A percentile compares a stretch with the other conserved stretches of the same genome.
These are phyloP conservation scores for Ochropleura leucogaster DNA, from an alignment of 2,888 invertebrate species.

Conservation along the genomic window DNA sequence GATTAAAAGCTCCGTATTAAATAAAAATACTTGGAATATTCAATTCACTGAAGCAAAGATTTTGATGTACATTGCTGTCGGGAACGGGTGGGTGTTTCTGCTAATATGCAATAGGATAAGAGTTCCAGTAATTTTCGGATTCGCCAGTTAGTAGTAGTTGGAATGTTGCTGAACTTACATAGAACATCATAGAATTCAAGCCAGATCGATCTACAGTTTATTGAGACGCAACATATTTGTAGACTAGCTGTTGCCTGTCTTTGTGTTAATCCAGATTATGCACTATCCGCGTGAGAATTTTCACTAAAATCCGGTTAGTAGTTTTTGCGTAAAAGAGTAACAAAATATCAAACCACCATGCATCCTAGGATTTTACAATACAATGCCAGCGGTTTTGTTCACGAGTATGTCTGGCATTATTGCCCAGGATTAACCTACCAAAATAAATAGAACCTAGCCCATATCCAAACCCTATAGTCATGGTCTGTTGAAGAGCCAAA, in stretches of 20 bases:
- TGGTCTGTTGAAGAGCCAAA: background rate
- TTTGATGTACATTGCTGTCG: slow-evolving; percentile 4
- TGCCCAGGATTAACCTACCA: background rate
- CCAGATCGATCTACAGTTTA: background rate
- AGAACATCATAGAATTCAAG: background rate
- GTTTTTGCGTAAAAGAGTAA: too few relatives aligned
- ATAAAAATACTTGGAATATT: slow-evolving; percentile 2
- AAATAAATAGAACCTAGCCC: background rate
- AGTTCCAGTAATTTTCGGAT: slow-evolving; percentile 5
- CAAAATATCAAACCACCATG: too few relatives aligned
- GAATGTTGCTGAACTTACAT: background rate
- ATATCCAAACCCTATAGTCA: background rate
- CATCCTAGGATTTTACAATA: too few relatives aligned
- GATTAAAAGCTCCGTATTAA: slow-evolving; percentile 25
- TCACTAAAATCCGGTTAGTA: too few relatives aligned
- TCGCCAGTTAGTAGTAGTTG: background rate
- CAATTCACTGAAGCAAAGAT: background rate
- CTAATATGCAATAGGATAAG: background rate
- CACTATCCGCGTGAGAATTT: too few relatives aligned
- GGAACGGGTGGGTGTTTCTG: slow-evolving; percentile 2
- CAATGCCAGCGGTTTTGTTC: background rate
- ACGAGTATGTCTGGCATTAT: background rate
- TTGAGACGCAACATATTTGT: slow-evolving; percentile 12
- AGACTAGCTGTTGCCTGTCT: background rate
- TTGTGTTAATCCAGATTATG: too few relatives aligned